Base-by-base conservation (phyloP, 2,113 vertebrate species). In the Asarcornis scutulata region DNA sequence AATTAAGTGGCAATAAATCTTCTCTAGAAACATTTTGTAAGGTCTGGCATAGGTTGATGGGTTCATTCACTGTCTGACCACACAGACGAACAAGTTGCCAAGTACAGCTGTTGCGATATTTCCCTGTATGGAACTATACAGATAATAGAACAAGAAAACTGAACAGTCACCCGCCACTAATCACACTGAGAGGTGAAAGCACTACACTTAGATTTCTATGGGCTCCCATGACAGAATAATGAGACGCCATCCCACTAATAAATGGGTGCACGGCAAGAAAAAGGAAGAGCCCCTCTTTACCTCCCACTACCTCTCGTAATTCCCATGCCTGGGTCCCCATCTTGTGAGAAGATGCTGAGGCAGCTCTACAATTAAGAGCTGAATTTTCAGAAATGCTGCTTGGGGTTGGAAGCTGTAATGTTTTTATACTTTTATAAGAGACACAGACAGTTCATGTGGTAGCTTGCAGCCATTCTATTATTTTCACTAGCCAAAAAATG, bases 401-500 rank as follows among this genome's bases (percentile, higher is more conserved):
- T 83, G 63, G 36, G 59, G 75, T 82, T 86, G 74, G 88, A 89
- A 86, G 36, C 56, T 1, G 1, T 29, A 79, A 21, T 36, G 44
- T 83, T 91, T 93, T 78, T 67, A 50, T 91, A 32, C 48, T 78
- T 83, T 58, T 50, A 1, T 50, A 83, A 76, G 46, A 76, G 36
- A 83, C 38, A 44, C 11, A 78, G 46, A 21, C 15, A 89, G 80
- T 59, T 89, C 46, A 44, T 69, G 46, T 34, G 66, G 74, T 64
- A 89, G 76, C 76, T 69, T 1, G 0, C 68, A 96, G 68, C 25
- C 74, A 66, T 94, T 73, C 62, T 75, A n/a, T 26, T 88, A 62
- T 88, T 97, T 94, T 85, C 63, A 36, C 31, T 46, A 66, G 82
- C 5, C 5, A 38, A 72, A 90, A 90, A 96, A 90, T 46, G 76